A percentile compares a stretch with the other conserved stretches of the same genome.
Evolutionary conservation across 2,888 invertebrate species (phyloP).

Genomic region (Empis stercorea): DNA sequence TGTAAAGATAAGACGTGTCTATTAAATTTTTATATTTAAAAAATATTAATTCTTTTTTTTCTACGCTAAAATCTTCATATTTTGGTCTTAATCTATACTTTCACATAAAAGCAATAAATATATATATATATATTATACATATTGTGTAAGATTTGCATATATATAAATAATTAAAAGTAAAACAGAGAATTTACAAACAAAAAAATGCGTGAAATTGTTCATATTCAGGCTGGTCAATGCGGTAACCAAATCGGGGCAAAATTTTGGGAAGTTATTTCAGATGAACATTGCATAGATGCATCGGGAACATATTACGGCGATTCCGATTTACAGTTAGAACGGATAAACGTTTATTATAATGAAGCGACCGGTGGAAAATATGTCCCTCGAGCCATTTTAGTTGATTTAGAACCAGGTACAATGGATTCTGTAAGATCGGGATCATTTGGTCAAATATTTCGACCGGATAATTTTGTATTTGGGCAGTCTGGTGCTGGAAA

Average conservation of each 20-base stretch:
- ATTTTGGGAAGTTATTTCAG: slow-evolving; percentile 95
- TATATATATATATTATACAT: too few relatives aligned
- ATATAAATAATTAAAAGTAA: too few relatives aligned
- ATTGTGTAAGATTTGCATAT: too few relatives aligned
- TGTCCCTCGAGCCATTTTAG: slow-evolving; percentile 84
- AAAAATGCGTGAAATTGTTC: slow-evolving; percentile 88
- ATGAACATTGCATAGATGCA: slow-evolving; percentile 89
- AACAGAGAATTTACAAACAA: neutral
- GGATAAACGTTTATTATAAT: slow-evolving; percentile 94
- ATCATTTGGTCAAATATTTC: slow-evolving; percentile 85
- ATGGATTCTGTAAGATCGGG: slow-evolving; percentile 96
- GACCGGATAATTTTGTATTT: slow-evolving; percentile 93
- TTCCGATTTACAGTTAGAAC: slow-evolving; percentile 82
- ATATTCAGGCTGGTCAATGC: slow-evolving; percentile 89
- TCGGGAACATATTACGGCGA: slow-evolving; percentile 84
- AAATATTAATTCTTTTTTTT: too few relatives aligned
- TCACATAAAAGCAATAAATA: too few relatives aligned
- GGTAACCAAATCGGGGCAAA: slow-evolving; percentile 95
- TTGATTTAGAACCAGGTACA: slow-evolving; percentile 92
- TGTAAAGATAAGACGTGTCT: too few relatives aligned
- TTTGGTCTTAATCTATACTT: too few relatives aligned
- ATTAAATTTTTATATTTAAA: too few relatives aligned
- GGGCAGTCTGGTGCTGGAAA: slow-evolving; percentile 77
- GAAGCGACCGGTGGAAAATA: slow-evolving; percentile 89
- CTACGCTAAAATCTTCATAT: too few relatives aligned